Evolutionary conservation across 1,140 invertebrate species (phyloP).

Genomic region (Drosophila sulfurigaster): DNA sequence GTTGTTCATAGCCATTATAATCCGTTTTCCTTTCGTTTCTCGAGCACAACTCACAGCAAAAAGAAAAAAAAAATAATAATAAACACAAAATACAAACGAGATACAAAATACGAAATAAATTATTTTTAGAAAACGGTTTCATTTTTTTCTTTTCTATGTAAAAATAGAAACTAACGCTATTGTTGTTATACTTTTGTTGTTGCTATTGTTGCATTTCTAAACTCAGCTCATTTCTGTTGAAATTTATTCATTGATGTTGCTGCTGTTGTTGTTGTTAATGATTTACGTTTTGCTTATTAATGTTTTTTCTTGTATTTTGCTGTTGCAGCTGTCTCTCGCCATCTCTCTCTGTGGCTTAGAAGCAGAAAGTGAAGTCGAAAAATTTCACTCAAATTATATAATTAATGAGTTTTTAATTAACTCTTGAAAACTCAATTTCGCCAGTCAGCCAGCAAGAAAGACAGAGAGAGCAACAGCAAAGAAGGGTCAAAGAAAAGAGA

Average conservation of each 20-base stretch:
- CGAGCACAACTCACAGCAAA: conserved; percentile 2
- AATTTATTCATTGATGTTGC: conserved; percentile 55
- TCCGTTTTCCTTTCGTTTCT: conserved; percentile 62
- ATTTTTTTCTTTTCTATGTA: conserved; percentile 54
- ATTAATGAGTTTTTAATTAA: conserved; percentile 77
- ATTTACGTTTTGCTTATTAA: conserved; percentile 67
- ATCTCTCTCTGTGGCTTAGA: conserved; percentile 45
- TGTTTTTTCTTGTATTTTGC: conserved; percentile 27
- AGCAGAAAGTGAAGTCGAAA: conserved; percentile 68
- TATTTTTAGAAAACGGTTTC: conserved; percentile 79
- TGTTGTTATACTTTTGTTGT: not conserved
- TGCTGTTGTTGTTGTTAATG: conserved; percentile 54
- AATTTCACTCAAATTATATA: conserved; percentile 80
- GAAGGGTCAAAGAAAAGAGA: conserved; percentile 1
- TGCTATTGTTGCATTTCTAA: conserved; percentile 47
- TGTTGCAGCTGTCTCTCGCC: conserved; percentile 26
- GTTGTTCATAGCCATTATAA: conserved; percentile 54
- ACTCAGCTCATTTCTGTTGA: conserved; percentile 36
- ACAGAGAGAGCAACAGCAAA: not conserved
- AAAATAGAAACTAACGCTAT: conserved; percentile 50
- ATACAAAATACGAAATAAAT: conserved; percentile 52
- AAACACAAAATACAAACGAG: not conserved
- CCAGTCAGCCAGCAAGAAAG: conserved; percentile 20
- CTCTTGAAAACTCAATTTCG: conserved; percentile 37
- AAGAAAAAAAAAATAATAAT: not conserved